phyloP scores from a whole-genome alignment of 1,140 invertebrate species.

The Choristoneura fumiferana region DNA sequence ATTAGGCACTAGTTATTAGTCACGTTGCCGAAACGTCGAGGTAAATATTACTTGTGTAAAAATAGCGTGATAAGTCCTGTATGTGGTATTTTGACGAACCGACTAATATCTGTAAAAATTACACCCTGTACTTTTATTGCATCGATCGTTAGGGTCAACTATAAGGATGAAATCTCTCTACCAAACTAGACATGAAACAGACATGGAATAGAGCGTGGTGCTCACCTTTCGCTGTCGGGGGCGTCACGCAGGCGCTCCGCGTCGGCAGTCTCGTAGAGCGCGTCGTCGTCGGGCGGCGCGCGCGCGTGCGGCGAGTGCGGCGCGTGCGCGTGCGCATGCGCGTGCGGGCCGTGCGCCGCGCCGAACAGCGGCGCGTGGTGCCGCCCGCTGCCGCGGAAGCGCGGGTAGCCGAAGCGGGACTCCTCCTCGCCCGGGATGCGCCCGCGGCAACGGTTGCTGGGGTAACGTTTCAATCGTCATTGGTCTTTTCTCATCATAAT shows the following conservation, averaged over 20 bases:
- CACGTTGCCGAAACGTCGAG: too few relatives aligned
- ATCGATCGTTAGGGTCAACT: too few relatives aligned
- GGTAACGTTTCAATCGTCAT: neutral
- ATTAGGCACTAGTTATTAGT: too few relatives aligned
- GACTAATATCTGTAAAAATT: too few relatives aligned
- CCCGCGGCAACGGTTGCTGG: conserved; percentile 75
- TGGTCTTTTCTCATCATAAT: too few relatives aligned
- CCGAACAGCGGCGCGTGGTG: conserved; percentile 79
- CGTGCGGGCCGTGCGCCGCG: conserved; percentile 61
- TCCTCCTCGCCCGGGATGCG: conserved; percentile 81
- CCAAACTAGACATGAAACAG: too few relatives aligned
- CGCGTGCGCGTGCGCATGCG: conserved; percentile 51
- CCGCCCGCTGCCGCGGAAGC: conserved; percentile 84
- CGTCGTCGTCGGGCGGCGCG: conserved; percentile 87
- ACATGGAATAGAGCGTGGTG: too few relatives aligned
- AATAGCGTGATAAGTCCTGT: too few relatives aligned
- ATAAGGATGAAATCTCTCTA: too few relatives aligned
- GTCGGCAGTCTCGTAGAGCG: conserved; percentile 91
- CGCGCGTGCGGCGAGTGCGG: conserved; percentile 71
- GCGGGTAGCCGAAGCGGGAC: conserved; percentile 86
- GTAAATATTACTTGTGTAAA: too few relatives aligned
- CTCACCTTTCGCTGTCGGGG: conserved; percentile 92
- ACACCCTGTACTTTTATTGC: too few relatives aligned
- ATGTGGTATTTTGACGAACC: too few relatives aligned
- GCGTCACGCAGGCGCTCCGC: conserved; percentile 83